Percentiles rank a stretch among this genome's conserved stretches.
Evolutionary conservation across 2,888 invertebrate genomes (phyloP).

Genomic region (Reticulitermes lucifugus): DNA sequence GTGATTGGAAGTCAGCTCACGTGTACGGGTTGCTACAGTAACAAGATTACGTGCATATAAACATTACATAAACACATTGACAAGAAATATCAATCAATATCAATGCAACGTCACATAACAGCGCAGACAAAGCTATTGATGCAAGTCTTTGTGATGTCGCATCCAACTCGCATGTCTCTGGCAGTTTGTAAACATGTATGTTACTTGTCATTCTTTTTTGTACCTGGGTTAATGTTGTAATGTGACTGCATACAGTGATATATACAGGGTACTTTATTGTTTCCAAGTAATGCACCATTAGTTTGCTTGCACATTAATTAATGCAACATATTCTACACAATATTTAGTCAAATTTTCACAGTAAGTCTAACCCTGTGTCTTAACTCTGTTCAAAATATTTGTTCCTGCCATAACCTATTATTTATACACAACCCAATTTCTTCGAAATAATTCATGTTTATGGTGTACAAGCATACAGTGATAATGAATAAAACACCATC

Average conservation of each 20-base stretch:
- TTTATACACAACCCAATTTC: no score
- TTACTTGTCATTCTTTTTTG: neutral
- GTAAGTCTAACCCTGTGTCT: no score
- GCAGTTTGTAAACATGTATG: conserved; percentile 53
- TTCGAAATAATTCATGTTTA: no score
- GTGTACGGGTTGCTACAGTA: conserved; percentile 45
- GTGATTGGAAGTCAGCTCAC: conserved; percentile 42
- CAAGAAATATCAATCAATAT: conserved; percentile 41
- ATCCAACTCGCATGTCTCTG: conserved; percentile 50
- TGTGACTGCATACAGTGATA: neutral
- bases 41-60: conserved; percentile 7
- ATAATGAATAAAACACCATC: no score
- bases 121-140: neutral
- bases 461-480: no score
- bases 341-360: no score
- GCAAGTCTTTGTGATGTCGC: conserved; percentile 45
- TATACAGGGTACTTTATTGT: neutral
- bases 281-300: no score
- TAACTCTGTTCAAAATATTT: no score
- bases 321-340: no score
- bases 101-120: neutral
- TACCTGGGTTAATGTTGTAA: neutral
- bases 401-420: no score
- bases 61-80: conserved; percentile 14
- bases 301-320: no score